Evolutionary conservation across 2,888 invertebrate species (phyloP), one percentile per base, ranked within the genome.

Genomic region (Hesperia comma): DNA sequence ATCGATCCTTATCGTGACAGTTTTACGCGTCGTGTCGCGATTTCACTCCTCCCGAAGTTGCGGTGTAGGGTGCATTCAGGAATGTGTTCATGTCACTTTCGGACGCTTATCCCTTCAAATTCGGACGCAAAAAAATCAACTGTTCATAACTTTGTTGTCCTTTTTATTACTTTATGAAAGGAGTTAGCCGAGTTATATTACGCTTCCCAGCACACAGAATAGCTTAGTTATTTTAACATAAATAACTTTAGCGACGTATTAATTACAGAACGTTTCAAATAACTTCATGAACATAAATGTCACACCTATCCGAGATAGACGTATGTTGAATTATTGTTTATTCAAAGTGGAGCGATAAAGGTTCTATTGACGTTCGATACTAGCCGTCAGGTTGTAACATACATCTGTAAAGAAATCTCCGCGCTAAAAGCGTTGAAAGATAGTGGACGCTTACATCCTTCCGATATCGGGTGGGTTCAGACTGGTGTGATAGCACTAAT

Each of bases 1-100:
- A 85, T 84, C 79, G 90, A 90, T 89, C 81, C 83, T 84, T 87
- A 91, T 90, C 90, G 77, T 76, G 90, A 87, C 89, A 90, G 87
- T 87, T 90, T 89, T 87, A 90, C 88, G 88, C 88, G 85, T 83
- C 81, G 80, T 76, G 80, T 85, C 82, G 80, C 81, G 77, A 81
- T 82, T 84, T 82, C 79, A 78, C 82, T 82, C 77, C 51, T 57
- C 53, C 79, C 76, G 79, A 79, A 80, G 79, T 80, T 77, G 74
- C 72, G 71, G 72, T 79, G 78, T 75, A 70, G 71, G 73, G 70
- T 70, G 72, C 73, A 71, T 69, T 67, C 74, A 63, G 71, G 69
- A 71, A 72, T 74, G 70, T 72, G 74, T 69, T 70, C 72, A 56
- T 69, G 75, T 72, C 72, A 68, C 64, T 70, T 70, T 58, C 63